Conservation (phyloP, 2,797 vertebrate species). For the Melanotaenia pygmaea region DNA sequence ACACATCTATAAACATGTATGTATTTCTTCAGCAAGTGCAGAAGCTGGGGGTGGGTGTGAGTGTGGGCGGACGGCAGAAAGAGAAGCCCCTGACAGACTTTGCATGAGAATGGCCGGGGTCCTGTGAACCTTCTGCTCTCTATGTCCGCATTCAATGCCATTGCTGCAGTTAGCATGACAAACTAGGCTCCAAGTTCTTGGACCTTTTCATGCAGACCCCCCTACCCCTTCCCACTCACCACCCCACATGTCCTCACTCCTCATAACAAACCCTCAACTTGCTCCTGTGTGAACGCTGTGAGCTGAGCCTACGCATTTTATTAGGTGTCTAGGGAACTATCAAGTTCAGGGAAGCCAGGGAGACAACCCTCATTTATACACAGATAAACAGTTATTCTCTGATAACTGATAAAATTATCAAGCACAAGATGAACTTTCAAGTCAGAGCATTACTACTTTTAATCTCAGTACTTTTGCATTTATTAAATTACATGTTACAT, state of each 20-base stretch:
- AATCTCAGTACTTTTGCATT: too few species aligned
- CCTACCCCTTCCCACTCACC: neutral
- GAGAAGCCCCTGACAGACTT: conserved; percentile 75
- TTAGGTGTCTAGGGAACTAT: conserved; percentile 47
- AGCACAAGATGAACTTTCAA: too few species aligned
- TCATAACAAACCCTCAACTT: conserved; percentile 51
- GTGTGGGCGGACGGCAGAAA: conserved; percentile 48
- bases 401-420: too few species aligned
- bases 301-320: conserved; percentile 40
- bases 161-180: conserved; percentile 82
- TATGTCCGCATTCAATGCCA: conserved; percentile 79
- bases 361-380: too few species aligned
- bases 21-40: conserved; percentile 53
- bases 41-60: conserved; percentile 13
- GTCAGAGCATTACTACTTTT: too few species aligned
- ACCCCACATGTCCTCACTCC: conserved; percentile 22
- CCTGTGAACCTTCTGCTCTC: conserved; percentile 91
- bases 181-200: conserved; percentile 80
- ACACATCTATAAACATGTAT: conserved; percentile 70
- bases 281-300: conserved; percentile 44
- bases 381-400: too few species aligned
- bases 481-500: too few species aligned
- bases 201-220: conserved; percentile 50
- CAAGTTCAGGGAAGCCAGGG: conserved; percentile 65
- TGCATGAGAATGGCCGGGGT: conserved; percentile 88